A percentile compares a stretch with the other conserved stretches of the same genome.
These are phyloP conservation scores for Melipona beecheii DNA, from an alignment of 2,888 invertebrate species.

Conservation along the genomic window DNA sequence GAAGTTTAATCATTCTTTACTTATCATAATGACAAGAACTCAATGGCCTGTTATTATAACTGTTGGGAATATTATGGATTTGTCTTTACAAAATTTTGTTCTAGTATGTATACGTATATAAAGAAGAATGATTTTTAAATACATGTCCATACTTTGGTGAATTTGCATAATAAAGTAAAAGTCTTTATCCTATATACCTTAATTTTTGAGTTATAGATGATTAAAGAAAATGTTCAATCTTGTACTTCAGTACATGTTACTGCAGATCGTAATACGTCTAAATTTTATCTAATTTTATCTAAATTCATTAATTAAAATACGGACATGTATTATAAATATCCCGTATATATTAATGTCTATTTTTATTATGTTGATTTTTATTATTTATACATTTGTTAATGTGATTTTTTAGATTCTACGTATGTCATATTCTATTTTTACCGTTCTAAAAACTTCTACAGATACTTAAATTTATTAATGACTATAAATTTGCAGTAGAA, in stretches of 20 bases:
- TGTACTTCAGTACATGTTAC: no score
- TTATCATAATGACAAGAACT: slow-evolving; percentile 71
- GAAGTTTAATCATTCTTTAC: slow-evolving; percentile 69
- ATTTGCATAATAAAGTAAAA: no score
- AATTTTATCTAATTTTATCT: no score
- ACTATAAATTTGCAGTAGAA: background rate
- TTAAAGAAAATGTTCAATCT: no score
- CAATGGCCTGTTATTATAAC: slow-evolving; percentile 68
- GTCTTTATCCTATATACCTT: no score
- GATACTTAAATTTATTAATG: background rate
- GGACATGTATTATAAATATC: no score
- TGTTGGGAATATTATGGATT: slow-evolving; percentile 71
- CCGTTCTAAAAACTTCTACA: slow-evolving; percentile 71
- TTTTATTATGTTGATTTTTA: no score
- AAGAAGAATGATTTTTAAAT: background rate
- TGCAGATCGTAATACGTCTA: no score
- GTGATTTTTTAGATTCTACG: slow-evolving; percentile 71
- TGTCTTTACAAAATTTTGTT: slow-evolving; percentile 76
- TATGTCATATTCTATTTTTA: slow-evolving; percentile 77
- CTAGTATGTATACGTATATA: slow-evolving; percentile 60
- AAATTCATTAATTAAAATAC: no score
- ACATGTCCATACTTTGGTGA: no score
- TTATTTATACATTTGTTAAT: slow-evolving; percentile 11
- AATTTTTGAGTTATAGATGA: no score
- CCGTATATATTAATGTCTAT: no score